Base-by-base conservation (phyloP, 2,888 invertebrate species). In the Fragum sueziense region DNA sequence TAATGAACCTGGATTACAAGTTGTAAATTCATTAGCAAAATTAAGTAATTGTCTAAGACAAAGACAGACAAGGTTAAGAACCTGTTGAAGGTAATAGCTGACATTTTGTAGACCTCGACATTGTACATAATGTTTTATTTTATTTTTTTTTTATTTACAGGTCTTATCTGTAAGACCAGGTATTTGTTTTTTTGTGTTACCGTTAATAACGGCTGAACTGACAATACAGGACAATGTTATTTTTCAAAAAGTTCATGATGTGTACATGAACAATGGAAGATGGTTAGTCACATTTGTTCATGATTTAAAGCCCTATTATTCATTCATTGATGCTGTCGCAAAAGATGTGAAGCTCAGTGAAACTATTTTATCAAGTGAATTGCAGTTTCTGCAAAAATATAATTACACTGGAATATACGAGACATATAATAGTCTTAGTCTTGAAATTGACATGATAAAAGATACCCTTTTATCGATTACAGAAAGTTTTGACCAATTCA, bases 221-320 rank as follows among this genome's bases (percentile, higher is more conserved):
- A n/a, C n/a, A n/a, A 14, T 47, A 47, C 47, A 47, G 47, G 47
- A 47, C 17, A 47, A 47, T 47, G 47, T 47, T 14, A 14, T 47
- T 47, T 47, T 47, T n/a, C 47, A 47, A 47, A 47, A 47, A 47
- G 47, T 47, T 3, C 57, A 57, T 57, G 57, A 57, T 57, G 57
- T 57, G 4, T 70, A 17, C n/a, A 65, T 57, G 11, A 70, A 70
- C 37, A 52, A 79, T 67, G 70, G 41, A 2, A 31, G 34, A 54
- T 79, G 79, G 70, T 54, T 70, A 20, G 41, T 79, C 11, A 74
- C 70, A 29, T 74, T 74, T 70, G 57, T 70, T 11, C 70, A 79
- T 74, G 74, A 74, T 31, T 51, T 74, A 47, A 47, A 47, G n/a
- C 47, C 47, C n/a, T 41, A 47, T 27, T 57, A 70, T 17, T 29